Conservation (phyloP, 2,113 vertebrate species). For the Ctenomys sociabilis region DNA sequence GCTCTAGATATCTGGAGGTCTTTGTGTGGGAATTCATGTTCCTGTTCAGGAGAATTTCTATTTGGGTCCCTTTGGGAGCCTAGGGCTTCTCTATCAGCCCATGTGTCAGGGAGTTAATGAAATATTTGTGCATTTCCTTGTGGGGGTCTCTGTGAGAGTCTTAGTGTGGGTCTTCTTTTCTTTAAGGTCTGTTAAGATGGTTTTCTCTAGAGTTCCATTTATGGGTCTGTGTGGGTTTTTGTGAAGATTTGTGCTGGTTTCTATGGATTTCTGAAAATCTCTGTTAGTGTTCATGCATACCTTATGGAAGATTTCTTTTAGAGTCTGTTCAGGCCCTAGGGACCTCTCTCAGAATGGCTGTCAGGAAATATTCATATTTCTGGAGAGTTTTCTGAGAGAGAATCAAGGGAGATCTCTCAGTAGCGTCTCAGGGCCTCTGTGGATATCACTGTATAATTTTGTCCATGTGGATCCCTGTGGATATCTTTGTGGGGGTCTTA, state of each 20-base stretch:
- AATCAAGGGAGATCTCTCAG: background rate
- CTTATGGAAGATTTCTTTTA: background rate
- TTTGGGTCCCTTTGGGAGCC: too few relatives aligned
- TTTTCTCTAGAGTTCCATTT: background rate
- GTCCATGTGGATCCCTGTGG: background rate
- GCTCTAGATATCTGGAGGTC: too few relatives aligned
- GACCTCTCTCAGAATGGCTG: background rate
- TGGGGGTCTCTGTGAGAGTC: background rate
- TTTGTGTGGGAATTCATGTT: too few relatives aligned
- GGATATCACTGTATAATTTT: background rate
- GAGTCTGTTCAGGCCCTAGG: background rate
- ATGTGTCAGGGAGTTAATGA: too few relatives aligned
- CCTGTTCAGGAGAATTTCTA: too few relatives aligned
- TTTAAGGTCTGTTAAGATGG: background rate
- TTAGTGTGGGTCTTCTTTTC: background rate
- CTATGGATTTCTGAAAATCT: background rate
- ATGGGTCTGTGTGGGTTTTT: background rate
- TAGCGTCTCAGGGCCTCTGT: background rate
- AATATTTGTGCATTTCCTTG: too few relatives aligned
- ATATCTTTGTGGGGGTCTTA: background rate
- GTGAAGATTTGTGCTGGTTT: background rate
- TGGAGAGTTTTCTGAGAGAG: background rate
- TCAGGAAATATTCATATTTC: background rate
- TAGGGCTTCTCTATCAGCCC: too few relatives aligned
- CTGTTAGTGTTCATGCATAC: background rate